Evolutionary conservation across 2,888 invertebrate species (phyloP), one percentile per base, ranked within the genome.

Genomic region (Cheilosia impressa): DNA sequence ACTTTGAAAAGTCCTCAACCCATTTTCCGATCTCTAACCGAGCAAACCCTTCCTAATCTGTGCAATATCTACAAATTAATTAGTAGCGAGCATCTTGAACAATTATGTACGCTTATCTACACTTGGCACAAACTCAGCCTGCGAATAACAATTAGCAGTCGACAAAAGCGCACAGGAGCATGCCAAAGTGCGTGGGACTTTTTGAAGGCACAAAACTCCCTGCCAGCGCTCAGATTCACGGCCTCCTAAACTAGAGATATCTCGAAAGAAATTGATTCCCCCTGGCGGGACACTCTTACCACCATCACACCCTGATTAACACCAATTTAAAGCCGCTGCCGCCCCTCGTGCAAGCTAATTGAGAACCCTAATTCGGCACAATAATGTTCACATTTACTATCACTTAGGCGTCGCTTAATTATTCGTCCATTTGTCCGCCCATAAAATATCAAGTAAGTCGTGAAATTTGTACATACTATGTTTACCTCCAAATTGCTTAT

Each of bases 401-500:
- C 76, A 77, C 66, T 85, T 81, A 77, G 81, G 76, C 57, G 85
- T 55, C 68, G 76, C 85, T 81, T 85, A 85, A 85, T 85, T 85
- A 81, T 62, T 72, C 76, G 43, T 55, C 47, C 81, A 57, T 72
- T 76, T 57, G 50, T 60, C 50, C 55, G 27, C 52, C 62, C 76
- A 76, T 81, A 81, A 77, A 76, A 71, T 65, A 62, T 71, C 45
- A 76, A 80, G 34, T 55, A 71, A 38, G 66, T 68, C 69, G 43
- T 69, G 62, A 77, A 72, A 87, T 52, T 57, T 65, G 50, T 71
- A 55, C 52, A 65, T 55, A 41, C 38, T 66, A 53, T 77, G 72
- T 81, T 85, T 88, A 92, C 92, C 92, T 92, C 92, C 79, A 92
- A 89, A 89, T 93, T 92, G 89, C 93, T 93, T 50, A 93, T 90